A percentile compares a stretch with the other conserved stretches of the same genome.
These are phyloP conservation scores for Neelides sp. DNA, from an alignment of 1,140 invertebrate species.

Conservation along the genomic window DNA sequence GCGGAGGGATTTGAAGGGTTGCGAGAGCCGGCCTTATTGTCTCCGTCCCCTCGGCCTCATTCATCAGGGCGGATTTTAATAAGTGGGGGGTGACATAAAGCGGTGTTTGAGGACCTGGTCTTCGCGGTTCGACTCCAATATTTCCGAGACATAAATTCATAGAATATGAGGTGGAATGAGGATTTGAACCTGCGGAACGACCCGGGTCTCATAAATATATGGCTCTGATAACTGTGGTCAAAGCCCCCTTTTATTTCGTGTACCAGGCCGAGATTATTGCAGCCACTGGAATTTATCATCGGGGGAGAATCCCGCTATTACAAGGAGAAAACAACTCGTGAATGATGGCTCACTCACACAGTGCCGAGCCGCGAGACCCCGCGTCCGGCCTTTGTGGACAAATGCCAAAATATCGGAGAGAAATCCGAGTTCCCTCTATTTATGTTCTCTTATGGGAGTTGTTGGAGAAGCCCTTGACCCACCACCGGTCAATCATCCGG, in stretches of 20 bases:
- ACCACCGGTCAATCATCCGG: too few relatives aligned
- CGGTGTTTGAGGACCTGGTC: conserved; percentile 13
- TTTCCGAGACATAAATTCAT: conserved; percentile 29
- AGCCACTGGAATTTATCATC: conserved; percentile 30
- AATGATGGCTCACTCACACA: conserved; percentile 23
- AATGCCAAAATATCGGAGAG: too few relatives aligned
- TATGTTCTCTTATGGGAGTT: background rate
- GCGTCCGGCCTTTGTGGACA: conserved; percentile 1
- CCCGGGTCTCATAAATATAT: conserved; percentile 31
- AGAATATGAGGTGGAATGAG: conserved; percentile 30
- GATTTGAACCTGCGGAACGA: conserved; percentile 27
- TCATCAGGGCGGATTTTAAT: conserved; percentile 29
- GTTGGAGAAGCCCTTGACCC: background rate
- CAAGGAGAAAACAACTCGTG: conserved; percentile 15
- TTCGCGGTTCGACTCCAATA: conserved; percentile 22
- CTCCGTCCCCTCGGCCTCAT: conserved; percentile 5
- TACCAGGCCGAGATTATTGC: conserved; percentile 30
- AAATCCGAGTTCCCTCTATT: conserved; percentile 1
- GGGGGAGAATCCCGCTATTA: conserved; percentile 2
- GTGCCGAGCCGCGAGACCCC: background rate
- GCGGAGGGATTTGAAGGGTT: too few relatives aligned
- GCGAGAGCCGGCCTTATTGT: too few relatives aligned
- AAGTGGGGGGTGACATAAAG: conserved; percentile 27
- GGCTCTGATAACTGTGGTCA: conserved; percentile 30
- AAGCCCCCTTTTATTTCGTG: conserved; percentile 28